A percentile compares a stretch with the other conserved stretches of the same genome.
Conservation (phyloP, 2,888 invertebrate species). For the Ormia ochracea region DNA sequence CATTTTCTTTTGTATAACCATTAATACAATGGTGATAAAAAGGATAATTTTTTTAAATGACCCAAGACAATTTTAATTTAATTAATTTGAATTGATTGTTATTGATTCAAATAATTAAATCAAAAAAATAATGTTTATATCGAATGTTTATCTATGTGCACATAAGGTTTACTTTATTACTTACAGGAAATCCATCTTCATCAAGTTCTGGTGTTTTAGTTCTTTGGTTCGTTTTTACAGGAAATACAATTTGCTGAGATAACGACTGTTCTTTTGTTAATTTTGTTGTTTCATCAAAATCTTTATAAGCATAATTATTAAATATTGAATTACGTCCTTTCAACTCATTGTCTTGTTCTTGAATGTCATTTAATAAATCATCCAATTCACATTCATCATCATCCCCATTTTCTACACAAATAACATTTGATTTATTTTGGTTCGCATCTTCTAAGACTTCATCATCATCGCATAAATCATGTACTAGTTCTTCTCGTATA, state of each 20-base stretch:
- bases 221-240: constrained; percentile 30
- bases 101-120: too few species aligned
- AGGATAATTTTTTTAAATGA: too few species aligned
- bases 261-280: constrained; percentile 20
- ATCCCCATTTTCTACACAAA: constrained; percentile 3
- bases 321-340: constrained; percentile 71
- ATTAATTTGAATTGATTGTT: too few species aligned
- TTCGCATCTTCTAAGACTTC: constrained; percentile 60
- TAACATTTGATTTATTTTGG: constrained; percentile 36
- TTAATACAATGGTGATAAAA: too few species aligned
- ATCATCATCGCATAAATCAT: constrained; percentile 68
- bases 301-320: constrained; percentile 69
- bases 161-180: too few species aligned
- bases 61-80: too few species aligned
- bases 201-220: constrained; percentile 69
- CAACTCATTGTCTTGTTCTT: constrained; percentile 70
- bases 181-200: constrained; percentile 80
- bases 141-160: too few species aligned
- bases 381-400: constrained; percentile 70
- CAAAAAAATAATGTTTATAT: too few species aligned
- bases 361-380: constrained; percentile 71
- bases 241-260: constrained; percentile 57
- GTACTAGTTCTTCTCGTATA: constrained; percentile 65
- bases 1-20: too few species aligned
- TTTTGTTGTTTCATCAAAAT: constrained; percentile 67